Base-by-base conservation (phyloP, 2,888 invertebrate species). In the Masnerella sp. region DNA sequence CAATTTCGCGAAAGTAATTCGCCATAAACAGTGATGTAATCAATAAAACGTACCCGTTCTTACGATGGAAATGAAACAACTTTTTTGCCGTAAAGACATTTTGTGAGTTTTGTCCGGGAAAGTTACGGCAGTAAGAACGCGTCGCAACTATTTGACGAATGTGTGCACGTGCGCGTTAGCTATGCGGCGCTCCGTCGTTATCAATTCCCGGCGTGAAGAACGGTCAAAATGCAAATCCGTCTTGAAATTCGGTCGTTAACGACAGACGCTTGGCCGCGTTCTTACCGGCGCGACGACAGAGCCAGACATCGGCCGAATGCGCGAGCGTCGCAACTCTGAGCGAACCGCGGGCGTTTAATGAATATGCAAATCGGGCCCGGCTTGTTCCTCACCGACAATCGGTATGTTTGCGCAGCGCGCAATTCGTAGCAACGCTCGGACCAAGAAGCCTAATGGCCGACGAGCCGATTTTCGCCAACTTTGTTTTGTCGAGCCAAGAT, bases 151-250 rank as follows among this genome's bases (percentile, higher is more conserved):
- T 62, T 59, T 65, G 62, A 54, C 28, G 42, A 54, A 43, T 43
- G 45, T 38, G n/a, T 64, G 58, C 58, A 45, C 40, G 70, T 74
- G 68, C 64, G 62, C 59, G 52, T 51, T 69, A 54, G 47, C 58
- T 59, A 65, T 74, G 59, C 69, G 68, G 52, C 52, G 45, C 75
- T n/a, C 69, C 78, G 82, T 81, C 79, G 78, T 82, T 81, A 81
- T 82, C 78, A 79, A 79, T 75, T 81, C 76, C 77, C 75, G 78
- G 70, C 77, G 77, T 75, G 80, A 81, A 80, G 79, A 82, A 81
- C 81, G 81, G 81, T 82, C 82, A 80, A 81, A 83, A 85, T 85
- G 84, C 83, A 85, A 85, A 85, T 85, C 76, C 79, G 77, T 81
- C 82, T 80, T 78, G 80, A 83, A 83, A 83, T 84, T 81, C 74